Evolutionary conservation across 1,140 invertebrate genomes (phyloP).

Genomic region (Parapsyche elsis): DNA sequence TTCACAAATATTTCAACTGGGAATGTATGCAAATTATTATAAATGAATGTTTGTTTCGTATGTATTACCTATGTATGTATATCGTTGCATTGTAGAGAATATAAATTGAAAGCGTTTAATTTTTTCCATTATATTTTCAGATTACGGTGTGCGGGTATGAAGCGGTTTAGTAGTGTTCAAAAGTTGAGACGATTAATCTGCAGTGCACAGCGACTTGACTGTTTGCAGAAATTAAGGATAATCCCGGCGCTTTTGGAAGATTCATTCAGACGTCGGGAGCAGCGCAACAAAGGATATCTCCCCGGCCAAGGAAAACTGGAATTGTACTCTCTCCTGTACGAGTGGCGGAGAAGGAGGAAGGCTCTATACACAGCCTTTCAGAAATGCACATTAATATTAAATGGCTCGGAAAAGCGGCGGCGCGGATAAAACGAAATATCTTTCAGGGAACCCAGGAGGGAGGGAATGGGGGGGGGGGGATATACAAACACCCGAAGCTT

Average conservation of each 20-base stretch:
- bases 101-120: background rate
- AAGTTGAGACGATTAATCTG: conserved; percentile 25
- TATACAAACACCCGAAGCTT: conserved; percentile 41
- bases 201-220: conserved; percentile 26
- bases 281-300: conserved; percentile 38
- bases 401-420: conserved; percentile 55
- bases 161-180: background rate
- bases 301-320: conserved; percentile 34
- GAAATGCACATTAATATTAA: conserved; percentile 56
- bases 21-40: too few relatives aligned
- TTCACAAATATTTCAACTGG: too few relatives aligned
- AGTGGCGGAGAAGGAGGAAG: conserved; percentile 23
- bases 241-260: conserved; percentile 41
- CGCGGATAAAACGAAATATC: conserved; percentile 44
- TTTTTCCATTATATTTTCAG: background rate
- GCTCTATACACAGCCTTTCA: conserved; percentile 46
- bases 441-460: background rate
- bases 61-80: background rate
- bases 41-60: too few relatives aligned
- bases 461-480: background rate
- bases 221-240: conserved; percentile 47
- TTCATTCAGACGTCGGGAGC: conserved; percentile 38
- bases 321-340: conserved; percentile 23
- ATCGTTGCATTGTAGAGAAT: too few relatives aligned
- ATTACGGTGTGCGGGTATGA: background rate